Evolutionary conservation across 2,113 vertebrate species (phyloP), one percentile per base, ranked within the genome.

Genomic region (Hippocampus comes): DNA sequence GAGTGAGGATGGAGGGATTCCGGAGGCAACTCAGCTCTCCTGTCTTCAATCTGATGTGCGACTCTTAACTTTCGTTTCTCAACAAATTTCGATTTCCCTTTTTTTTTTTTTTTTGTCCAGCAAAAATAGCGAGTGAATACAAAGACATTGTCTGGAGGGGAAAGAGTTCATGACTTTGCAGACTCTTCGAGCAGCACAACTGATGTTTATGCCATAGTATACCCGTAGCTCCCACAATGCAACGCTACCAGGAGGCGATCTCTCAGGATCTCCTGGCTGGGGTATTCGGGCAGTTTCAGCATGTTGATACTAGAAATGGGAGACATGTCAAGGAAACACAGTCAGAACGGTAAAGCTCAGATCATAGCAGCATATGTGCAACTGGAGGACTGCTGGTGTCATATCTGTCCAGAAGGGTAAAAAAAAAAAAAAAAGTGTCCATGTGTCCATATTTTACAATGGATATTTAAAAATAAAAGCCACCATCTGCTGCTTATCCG

Each of bases 271-370:
- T 98, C 97, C 87, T 95, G 93, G 90, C 91, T 95, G 49, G 97
- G 97, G 60, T 99, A 99, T 91, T 99, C 97, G 78, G 97, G 97
- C 85, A 99, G 93, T 90, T 99, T 99, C 83, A 99, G 94, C 97
- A 99, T 99, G 92, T 99, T 99, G 93, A 99, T 99, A 82, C 97
- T 99, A 87, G 34, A 71, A 57, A 76, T 27, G 25, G 5, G 14
- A 27, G 4, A 6, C 72, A 59, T 60, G 23, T 59, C 51, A 74
- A 42, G 9, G 6, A 21, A n/a, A 25, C 25, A 59, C 9, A 41
- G 56, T 71, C 21, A 64, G 20, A 8, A 23, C 34, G 3, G 23
- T 25, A 9, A 12, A 51, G 20, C 48, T 3, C n/a, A 57, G 55
- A n/a, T 68, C 41, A 73, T 23, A 38, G 72, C 38, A 21, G 20